Conservation (phyloP, 2,888 invertebrate species). For the Acrobasis repandana region DNA sequence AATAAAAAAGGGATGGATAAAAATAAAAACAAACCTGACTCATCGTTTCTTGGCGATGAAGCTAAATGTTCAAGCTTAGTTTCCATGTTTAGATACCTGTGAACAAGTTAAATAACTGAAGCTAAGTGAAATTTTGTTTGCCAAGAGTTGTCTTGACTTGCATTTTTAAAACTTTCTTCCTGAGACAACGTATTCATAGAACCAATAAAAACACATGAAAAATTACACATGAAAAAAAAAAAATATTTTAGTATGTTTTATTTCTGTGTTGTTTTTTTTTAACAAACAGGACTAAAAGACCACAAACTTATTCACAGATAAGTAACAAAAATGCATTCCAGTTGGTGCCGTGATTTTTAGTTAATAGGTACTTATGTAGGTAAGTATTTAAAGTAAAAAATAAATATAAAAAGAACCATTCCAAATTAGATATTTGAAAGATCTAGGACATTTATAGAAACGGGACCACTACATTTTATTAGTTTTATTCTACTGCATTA, state of each 20-base stretch:
- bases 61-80: constrained; percentile 69
- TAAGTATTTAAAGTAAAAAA: background rate
- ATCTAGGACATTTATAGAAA: background rate
- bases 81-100: constrained; percentile 75
- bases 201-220: background rate
- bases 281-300: constrained; percentile 11
- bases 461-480: background rate
- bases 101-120: constrained; percentile 57
- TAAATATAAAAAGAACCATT: background rate
- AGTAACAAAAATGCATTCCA: background rate
- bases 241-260: background rate
- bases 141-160: background rate
- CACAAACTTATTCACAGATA: constrained; percentile 46
- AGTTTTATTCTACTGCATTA: background rate
- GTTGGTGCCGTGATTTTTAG: background rate
- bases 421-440: background rate
- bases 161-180: background rate
- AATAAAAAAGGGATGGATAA: constrained; percentile 21
- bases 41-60: constrained; percentile 69
- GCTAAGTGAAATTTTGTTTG: constrained; percentile 2
- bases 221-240: background rate
- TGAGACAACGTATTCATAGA: background rate
- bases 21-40: constrained; percentile 67
- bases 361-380: background rate
- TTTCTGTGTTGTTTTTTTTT: background rate